phyloP scores from a whole-genome alignment of 2,888 invertebrate species.

The Apotomis turbidana region DNA sequence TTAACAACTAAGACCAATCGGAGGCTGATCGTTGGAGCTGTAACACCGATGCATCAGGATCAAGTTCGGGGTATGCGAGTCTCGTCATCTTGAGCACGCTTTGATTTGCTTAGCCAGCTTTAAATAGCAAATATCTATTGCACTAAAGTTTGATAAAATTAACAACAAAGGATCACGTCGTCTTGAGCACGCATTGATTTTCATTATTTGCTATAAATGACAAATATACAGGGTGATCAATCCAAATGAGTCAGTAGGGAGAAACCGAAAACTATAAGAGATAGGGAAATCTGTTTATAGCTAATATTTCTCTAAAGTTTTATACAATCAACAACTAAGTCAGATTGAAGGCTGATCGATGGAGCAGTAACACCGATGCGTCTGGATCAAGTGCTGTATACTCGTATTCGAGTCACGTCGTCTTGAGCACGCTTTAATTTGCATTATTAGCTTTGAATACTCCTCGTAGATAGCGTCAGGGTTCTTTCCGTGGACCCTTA shows the following conservation, averaged over 20 bases:
- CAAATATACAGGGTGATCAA: too few relatives aligned
- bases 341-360: slow-evolving; percentile 25
- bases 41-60: too few relatives aligned
- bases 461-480: slow-evolving; percentile 11
- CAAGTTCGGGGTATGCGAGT: background rate
- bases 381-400: slow-evolving; percentile 8
- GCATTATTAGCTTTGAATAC: slow-evolving; percentile 37
- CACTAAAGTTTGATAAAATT: too few relatives aligned
- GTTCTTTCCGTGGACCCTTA: slow-evolving; percentile 29
- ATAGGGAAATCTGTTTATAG: too few relatives aligned
- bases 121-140: slow-evolving; percentile 1
- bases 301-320: background rate
- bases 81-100: slow-evolving; percentile 31
- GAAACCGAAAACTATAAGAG: too few relatives aligned
- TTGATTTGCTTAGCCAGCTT: slow-evolving; percentile 39
- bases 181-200: too few relatives aligned
- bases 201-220: too few relatives aligned
- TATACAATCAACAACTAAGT: slow-evolving; percentile 8
- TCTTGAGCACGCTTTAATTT: slow-evolving; percentile 36
- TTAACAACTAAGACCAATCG: too few relatives aligned
- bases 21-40: too few relatives aligned
- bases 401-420: slow-evolving; percentile 26
- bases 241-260: too few relatives aligned
- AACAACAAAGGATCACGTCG: too few relatives aligned
- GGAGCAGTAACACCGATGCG: slow-evolving; percentile 27